phyloP scores from a whole-genome alignment of 2,797 vertebrate genomes.

The Chiroxiphia lanceolata region DNA sequence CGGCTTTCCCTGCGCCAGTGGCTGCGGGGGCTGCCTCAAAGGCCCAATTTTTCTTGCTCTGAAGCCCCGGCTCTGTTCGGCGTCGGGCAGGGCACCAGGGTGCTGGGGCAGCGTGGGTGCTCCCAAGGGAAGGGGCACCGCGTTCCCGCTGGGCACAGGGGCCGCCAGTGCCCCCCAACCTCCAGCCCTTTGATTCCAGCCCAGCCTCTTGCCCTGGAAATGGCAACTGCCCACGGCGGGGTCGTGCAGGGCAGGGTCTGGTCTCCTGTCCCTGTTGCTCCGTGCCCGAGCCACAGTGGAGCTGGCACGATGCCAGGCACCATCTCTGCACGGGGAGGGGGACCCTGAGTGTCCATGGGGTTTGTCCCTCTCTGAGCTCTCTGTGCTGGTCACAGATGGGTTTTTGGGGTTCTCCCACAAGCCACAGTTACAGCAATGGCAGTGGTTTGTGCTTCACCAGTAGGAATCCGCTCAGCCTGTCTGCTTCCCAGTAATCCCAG shows the following conservation, averaged over 20 bases:
- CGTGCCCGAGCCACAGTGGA: neutral
- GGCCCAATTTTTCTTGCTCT: neutral
- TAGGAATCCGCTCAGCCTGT: neutral
- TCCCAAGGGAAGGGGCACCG: neutral
- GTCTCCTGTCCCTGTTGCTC: neutral
- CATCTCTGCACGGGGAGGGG: rapidly evolving
- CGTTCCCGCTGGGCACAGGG: neutral
- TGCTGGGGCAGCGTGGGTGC: constrained; percentile 5
- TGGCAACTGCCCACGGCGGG: neutral
- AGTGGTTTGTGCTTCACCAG: neutral
- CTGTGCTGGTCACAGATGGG: neutral
- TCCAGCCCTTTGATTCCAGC: neutral
- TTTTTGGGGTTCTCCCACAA: neutral
- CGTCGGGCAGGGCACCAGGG: neutral
- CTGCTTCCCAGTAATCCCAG: neutral
- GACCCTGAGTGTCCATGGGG: rapidly evolving
- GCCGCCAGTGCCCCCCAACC: neutral
- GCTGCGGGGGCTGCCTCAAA: constrained; percentile 22
- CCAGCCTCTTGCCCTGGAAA: neutral
- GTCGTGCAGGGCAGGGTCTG: neutral
- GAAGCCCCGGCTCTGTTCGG: neutral
- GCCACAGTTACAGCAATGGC: neutral
- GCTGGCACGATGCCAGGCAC: rapidly evolving
- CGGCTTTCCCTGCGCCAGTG: neutral
- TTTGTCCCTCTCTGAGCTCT: neutral